Evolutionary conservation across 2,888 invertebrate genomes (phyloP).

Genomic region (Pandemis heparana): DNA sequence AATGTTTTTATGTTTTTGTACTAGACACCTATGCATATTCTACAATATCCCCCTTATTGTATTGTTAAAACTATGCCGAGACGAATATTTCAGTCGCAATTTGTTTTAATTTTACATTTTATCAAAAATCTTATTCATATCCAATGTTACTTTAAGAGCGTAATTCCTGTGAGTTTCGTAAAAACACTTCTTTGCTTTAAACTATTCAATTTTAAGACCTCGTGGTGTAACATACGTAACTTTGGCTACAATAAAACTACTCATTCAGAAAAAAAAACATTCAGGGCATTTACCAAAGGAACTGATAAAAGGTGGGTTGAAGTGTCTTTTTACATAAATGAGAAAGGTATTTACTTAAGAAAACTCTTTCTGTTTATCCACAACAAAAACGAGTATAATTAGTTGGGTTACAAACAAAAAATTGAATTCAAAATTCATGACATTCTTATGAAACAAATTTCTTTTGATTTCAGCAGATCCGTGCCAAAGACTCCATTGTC

Average conservation of each 20-base stretch:
- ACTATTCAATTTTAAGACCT: conserved; percentile 14
- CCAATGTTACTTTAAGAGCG: conserved; percentile 39
- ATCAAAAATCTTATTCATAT: conserved; percentile 68
- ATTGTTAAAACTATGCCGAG: conserved; percentile 81
- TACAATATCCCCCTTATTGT: conserved; percentile 78
- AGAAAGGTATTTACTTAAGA: conserved; percentile 7
- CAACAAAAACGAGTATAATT: neutral
- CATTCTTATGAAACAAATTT: conserved; percentile 66
- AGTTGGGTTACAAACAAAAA: conserved; percentile 40
- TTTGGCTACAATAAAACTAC: conserved; percentile 13
- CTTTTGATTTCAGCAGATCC: conserved; percentile 50
- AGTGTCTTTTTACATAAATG: conserved; percentile 21
- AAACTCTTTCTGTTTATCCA: conserved; percentile 15
- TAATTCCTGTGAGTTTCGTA: conserved; percentile 39
- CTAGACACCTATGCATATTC: conserved; percentile 80
- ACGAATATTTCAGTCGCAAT: conserved; percentile 84
- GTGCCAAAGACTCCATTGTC: conserved; percentile 55
- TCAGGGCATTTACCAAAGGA: conserved; percentile 32
- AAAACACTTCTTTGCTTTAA: conserved; percentile 21
- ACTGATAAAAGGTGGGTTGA: conserved; percentile 38
- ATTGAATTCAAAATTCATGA: conserved; percentile 46
- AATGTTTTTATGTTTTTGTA: conserved; percentile 69
- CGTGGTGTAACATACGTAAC: conserved; percentile 21
- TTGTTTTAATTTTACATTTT: conserved; percentile 78
- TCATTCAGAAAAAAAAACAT: conserved; percentile 18